Conservation (phyloP, 2,797 vertebrate genomes). For the Scomberomorus guttatus region DNA sequence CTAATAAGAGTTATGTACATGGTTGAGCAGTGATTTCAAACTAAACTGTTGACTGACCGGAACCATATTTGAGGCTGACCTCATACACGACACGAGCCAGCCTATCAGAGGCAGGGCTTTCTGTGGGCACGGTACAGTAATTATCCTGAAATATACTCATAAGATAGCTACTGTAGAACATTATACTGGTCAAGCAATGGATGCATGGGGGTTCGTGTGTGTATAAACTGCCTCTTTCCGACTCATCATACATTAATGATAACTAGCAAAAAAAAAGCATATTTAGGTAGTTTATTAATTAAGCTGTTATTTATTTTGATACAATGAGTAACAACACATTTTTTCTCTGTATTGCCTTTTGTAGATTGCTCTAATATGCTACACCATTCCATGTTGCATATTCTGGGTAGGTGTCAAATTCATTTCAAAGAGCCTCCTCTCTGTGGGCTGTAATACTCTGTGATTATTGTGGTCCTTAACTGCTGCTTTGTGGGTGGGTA, state of each 20-base stretch:
- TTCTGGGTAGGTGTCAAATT: slow-evolving; percentile 28
- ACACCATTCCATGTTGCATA: slow-evolving; percentile 6
- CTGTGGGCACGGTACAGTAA: background rate
- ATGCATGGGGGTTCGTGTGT: background rate
- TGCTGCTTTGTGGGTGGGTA: slow-evolving; percentile 55
- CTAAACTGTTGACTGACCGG: background rate
- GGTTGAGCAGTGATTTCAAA: no score
- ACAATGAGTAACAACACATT: no score
- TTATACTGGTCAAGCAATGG: background rate
- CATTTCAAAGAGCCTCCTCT: slow-evolving; percentile 25
- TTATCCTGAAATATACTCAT: background rate
- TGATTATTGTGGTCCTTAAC: slow-evolving; percentile 48
- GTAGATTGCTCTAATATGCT: slow-evolving; percentile 1
- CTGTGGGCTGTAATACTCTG: slow-evolving; percentile 43
- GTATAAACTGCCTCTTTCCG: no score
- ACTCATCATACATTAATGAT: no score
- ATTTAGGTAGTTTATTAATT: slow-evolving; percentile 2
- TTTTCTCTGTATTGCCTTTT: background rate
- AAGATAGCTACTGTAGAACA: background rate
- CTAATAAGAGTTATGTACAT: no score
- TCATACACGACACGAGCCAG: background rate
- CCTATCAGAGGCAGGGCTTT: background rate
- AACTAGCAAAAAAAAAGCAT: no score
- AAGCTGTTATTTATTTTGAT: background rate
- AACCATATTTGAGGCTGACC: background rate